Evolutionary conservation across 2,888 invertebrate genomes (phyloP).

Genomic region (Oegoconia quadripuncta): DNA sequence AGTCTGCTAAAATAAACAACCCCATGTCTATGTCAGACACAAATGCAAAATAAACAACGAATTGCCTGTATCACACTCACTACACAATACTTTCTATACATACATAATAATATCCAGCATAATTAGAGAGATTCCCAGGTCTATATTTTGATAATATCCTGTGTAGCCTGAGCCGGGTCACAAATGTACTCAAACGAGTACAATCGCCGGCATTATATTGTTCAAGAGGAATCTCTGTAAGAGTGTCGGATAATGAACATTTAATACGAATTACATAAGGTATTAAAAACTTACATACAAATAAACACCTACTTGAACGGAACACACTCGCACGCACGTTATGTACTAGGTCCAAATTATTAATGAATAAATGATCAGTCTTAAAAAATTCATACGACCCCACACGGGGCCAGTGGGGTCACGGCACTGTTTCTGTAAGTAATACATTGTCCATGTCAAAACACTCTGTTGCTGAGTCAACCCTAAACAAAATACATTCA

Average conservation of each 20-base stretch:
- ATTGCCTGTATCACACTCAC: constrained; percentile 23
- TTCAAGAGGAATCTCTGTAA: constrained; percentile 41
- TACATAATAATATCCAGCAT: constrained; percentile 23
- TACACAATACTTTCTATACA: constrained; percentile 16
- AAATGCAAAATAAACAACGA: constrained; percentile 32
- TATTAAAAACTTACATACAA: constrained; percentile 43
- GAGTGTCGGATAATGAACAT: constrained; percentile 31
- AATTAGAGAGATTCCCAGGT: constrained; percentile 29
- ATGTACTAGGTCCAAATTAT: constrained; percentile 52
- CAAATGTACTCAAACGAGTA: too few species aligned
- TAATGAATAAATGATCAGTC: constrained; percentile 77
- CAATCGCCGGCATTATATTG: constrained; percentile 31
- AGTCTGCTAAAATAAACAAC: neutral
- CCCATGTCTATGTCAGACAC: constrained; percentile 12
- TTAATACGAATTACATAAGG: constrained; percentile 28
- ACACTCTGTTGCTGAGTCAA: constrained; percentile 73
- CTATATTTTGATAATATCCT: neutral
- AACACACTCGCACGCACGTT: constrained; percentile 48
- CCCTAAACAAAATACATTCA: constrained; percentile 57
- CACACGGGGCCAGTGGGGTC: constrained; percentile 33
- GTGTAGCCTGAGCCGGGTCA: neutral
- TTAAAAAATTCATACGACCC: constrained; percentile 63
- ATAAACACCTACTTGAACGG: constrained; percentile 59
- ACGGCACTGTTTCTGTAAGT: constrained; percentile 49
- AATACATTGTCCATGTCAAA: constrained; percentile 39